A percentile compares a stretch with the other conserved stretches of the same genome.
phyloP scores from a whole-genome alignment of 23 tunicate genomes.

The Phallusia fumigata region DNA sequence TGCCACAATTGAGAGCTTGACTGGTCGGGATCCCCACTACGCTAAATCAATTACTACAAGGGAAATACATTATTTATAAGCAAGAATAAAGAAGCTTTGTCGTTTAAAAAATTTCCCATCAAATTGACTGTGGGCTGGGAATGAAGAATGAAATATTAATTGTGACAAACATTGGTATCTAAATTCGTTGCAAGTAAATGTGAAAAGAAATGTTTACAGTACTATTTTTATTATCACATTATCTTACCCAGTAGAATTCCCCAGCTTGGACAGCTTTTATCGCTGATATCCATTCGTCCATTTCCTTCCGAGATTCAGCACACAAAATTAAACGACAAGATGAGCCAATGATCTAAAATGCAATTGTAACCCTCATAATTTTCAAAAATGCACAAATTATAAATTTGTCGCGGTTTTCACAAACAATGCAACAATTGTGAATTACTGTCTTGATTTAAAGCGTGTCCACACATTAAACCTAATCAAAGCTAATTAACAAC shows the following conservation, averaged over 20 bases:
- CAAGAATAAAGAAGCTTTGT: too few species aligned
- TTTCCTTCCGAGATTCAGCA: slow-evolving; percentile 79
- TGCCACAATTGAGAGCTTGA: too few species aligned
- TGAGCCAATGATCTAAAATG: slow-evolving; percentile 75
- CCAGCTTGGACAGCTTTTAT: slow-evolving; percentile 75
- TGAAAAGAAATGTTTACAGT: neutral
- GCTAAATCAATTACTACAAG: too few species aligned
- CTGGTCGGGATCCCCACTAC: too few species aligned
- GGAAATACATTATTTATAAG: too few species aligned
- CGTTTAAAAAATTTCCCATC: too few species aligned
- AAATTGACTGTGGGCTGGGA: neutral
- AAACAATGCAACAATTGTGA: too few species aligned
- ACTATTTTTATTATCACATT: neutral
- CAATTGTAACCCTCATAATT: neutral
- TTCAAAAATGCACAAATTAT: neutral
- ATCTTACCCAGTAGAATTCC: slow-evolving; percentile 85
- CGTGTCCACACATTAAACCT: too few species aligned
- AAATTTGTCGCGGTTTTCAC: too few species aligned
- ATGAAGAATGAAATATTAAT: neutral
- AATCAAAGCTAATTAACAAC: too few species aligned
- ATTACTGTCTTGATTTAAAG: too few species aligned
- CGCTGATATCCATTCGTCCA: slow-evolving; percentile 99
- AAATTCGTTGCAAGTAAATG: neutral
- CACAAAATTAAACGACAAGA: slow-evolving; percentile 60
- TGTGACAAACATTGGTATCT: neutral